Conservation (phyloP, 2,797 vertebrate genomes). For the Anguilla obscura region DNA sequence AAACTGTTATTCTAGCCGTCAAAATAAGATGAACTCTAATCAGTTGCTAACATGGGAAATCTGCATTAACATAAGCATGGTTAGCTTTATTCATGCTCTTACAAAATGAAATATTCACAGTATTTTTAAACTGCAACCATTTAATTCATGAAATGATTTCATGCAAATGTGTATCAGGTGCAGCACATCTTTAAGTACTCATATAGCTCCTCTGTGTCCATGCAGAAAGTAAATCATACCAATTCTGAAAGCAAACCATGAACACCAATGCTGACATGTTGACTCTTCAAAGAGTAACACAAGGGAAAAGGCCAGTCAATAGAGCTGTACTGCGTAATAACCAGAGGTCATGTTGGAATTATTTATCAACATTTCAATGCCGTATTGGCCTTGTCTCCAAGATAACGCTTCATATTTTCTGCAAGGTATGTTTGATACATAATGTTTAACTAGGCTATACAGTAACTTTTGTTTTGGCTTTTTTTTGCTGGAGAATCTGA, state of each 20-base stretch:
- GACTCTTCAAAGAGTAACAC: conserved; percentile 6
- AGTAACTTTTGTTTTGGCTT: conserved; percentile 43
- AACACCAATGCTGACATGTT: conserved; percentile 14
- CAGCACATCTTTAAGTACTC: background rate
- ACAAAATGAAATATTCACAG: background rate
- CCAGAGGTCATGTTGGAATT: conserved; percentile 8
- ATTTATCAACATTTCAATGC: background rate
- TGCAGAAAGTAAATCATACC: background rate
- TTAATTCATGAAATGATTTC: too few relatives aligned
- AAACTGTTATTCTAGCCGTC: too few relatives aligned
- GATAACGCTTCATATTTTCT: conserved; percentile 19
- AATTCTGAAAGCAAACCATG: background rate
- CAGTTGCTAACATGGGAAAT: background rate
- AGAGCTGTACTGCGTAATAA: conserved; percentile 23
- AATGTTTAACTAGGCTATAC: conserved; percentile 28
- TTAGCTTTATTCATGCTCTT: background rate
- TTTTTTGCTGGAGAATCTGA: conserved; percentile 57
- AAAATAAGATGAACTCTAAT: too few relatives aligned
- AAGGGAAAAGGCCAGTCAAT: conserved; percentile 28
- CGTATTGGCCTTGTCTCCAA: conserved; percentile 22
- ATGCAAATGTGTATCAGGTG: too few relatives aligned
- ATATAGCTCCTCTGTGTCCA: background rate
- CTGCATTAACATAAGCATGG: background rate
- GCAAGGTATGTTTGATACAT: conserved; percentile 24
- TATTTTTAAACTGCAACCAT: background rate